Percentiles rank a stretch among this genome's conserved stretches.
These are phyloP conservation scores for Eriocheir sinensis DNA, from an alignment of 1,140 invertebrate species.

Conservation along the genomic window DNA sequence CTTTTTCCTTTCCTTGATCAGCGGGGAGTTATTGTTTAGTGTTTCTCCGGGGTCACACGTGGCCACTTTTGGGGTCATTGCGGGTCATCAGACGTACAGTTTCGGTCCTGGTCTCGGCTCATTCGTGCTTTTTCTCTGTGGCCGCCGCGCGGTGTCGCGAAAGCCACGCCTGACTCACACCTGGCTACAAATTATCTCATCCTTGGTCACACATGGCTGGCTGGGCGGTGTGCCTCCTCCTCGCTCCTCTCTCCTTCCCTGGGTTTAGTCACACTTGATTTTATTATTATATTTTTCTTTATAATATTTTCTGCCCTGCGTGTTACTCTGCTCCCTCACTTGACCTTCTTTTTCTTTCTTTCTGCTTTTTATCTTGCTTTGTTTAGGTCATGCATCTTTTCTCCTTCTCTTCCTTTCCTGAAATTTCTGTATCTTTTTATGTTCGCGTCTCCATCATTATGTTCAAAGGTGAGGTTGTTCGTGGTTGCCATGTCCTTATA, in stretches of 20 bases:
- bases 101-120: not conserved
- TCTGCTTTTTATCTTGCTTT: no score
- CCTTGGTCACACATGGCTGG: not conserved
- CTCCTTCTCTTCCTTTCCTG: no score
- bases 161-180: not conserved
- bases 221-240: no score
- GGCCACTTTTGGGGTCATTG: not conserved
- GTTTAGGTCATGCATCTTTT: no score
- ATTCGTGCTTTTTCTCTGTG: not conserved
- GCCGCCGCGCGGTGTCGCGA: not conserved
- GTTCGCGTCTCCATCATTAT: no score
- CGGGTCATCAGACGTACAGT: not conserved
- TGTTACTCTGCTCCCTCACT: no score
- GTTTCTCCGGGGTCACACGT: not conserved
- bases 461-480: no score
- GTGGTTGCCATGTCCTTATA: no score
- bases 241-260: no score
- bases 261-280: conserved; percentile 4
- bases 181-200: not conserved
- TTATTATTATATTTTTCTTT: not conserved
- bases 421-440: no score
- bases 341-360: no score
- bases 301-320: not conserved
- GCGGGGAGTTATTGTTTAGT: not conserved
- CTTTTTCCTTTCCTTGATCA: not conserved